A percentile compares a stretch with the other conserved stretches of the same genome.
Evolutionary conservation across 2,797 vertebrate species (phyloP).

Genomic region (Sitta carolinensis): DNA sequence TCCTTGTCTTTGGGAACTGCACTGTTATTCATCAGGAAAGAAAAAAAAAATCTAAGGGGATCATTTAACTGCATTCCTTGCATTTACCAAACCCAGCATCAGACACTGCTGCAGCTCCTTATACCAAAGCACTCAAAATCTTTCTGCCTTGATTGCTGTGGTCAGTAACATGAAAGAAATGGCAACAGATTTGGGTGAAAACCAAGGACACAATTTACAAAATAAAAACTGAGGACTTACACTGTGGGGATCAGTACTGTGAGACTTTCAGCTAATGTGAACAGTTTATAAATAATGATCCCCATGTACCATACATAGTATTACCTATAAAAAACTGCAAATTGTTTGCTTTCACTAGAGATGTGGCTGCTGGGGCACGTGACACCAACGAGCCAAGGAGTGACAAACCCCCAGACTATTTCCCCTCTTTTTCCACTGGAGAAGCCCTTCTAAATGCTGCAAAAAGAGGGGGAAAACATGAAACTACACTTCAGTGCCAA

Average conservation of each 20-base stretch:
- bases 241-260: not conserved
- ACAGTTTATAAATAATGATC: not conserved
- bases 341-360: not conserved
- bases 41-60: not conserved
- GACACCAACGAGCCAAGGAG: not conserved
- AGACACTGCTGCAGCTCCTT: not conserved
- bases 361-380: not conserved
- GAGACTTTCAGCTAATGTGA: not conserved
- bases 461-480: not conserved
- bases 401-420: not conserved
- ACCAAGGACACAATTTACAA: not conserved
- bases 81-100: not conserved
- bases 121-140: not conserved
- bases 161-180: not conserved
- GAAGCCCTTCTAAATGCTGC: not conserved
- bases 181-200: not conserved
- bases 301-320: not conserved
- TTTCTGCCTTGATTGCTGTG: not conserved
- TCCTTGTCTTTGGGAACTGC: slow-evolving; percentile 98
- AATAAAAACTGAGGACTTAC: not conserved
- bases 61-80: not conserved
- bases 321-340: not conserved
- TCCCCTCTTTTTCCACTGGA: not conserved
- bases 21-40: slow-evolving; percentile 71
- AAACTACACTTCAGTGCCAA: not conserved